phyloP scores from a whole-genome alignment of 2,113 vertebrate genomes.

The Salvelinus namaycush region DNA sequence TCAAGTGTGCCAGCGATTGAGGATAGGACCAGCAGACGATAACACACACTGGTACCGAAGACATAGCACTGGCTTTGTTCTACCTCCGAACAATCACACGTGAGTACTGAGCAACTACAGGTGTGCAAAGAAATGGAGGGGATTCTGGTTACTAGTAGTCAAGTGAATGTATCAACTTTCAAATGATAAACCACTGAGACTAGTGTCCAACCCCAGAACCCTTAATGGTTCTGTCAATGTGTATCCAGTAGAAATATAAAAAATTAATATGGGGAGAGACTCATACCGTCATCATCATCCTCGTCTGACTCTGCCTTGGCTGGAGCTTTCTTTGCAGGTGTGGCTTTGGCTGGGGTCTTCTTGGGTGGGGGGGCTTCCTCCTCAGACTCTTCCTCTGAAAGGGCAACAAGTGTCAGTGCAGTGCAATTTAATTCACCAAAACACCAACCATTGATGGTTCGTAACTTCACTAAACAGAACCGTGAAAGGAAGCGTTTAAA shows the following conservation, averaged over 20 bases:
- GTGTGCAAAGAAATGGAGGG: constrained; percentile 67
- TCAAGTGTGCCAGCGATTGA: constrained; percentile 65
- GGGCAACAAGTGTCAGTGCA: neutral
- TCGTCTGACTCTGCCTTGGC: constrained; percentile 74
- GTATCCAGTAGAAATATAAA: too few species aligned
- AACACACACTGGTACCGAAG: constrained; percentile 68
- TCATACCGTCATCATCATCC: constrained; percentile 60
- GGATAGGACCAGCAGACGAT: constrained; percentile 68
- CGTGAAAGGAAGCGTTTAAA: neutral
- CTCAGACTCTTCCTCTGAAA: constrained; percentile 64
- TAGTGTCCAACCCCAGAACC: too few species aligned
- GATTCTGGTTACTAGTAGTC: neutral
- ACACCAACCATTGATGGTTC: neutral
- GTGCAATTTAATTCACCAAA: neutral
- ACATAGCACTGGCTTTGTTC: constrained; percentile 65
- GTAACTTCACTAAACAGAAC: neutral
- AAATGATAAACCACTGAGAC: too few species aligned
- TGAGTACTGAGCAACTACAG: constrained; percentile 54
- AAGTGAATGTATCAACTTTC: neutral
- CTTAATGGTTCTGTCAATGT: too few species aligned
- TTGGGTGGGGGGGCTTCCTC: constrained; percentile 68
- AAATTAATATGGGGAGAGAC: accelerated
- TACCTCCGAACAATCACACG: constrained; percentile 70
- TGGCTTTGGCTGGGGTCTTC: constrained; percentile 59
- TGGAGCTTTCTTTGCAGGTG: constrained; percentile 42